Evolutionary conservation across 1,140 invertebrate species (phyloP), one percentile per base, ranked within the genome.

Genomic region (Berghia stephanieae): DNA sequence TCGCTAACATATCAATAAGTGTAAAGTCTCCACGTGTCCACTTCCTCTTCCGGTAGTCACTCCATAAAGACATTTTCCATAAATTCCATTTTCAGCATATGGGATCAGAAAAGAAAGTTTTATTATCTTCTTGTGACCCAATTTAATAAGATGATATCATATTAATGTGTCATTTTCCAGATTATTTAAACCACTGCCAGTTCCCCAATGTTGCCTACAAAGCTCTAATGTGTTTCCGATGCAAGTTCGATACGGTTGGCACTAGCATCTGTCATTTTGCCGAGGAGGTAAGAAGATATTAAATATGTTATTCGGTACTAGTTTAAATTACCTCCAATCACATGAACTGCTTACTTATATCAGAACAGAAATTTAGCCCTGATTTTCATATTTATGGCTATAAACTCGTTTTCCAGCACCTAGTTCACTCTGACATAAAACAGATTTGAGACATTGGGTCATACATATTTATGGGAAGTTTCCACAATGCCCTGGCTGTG

Each of bases 191-290:
- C 63, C 80, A 84, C 74, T 86, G 85, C 55, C 85, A 84, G 66
- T 86, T 86, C 68, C 85, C 85, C 36, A 82, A 82, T 43, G 79
- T 85, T 36, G 82, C 81, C 55, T 84, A 81, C 78, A 83, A 85
- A 73, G 67, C 77, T 18, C 57, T 86, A 21, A 40, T 44, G 21
- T 86, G 85, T 60, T 85, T 83, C 71, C 80, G 82, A 13, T 86
- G 85, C 6, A 68, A 55, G 1, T 27, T 44, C 8, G 70, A 73
- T 2, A 24, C 38, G 18, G 21, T 1, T 18, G 70, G 24, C 43
- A 71, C 60, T 10, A 75, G 74, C 2, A 70, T 85, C 42, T 85
- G 84, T 69, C 77, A 70, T 43, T 71, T 85, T 27, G 84, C 83
- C 52, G 75, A 83, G 46, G 81, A 84, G 83, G 84, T 84, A 75